Conservation (phyloP, 1,140 invertebrate species). For the Bombyx mandarina region DNA sequence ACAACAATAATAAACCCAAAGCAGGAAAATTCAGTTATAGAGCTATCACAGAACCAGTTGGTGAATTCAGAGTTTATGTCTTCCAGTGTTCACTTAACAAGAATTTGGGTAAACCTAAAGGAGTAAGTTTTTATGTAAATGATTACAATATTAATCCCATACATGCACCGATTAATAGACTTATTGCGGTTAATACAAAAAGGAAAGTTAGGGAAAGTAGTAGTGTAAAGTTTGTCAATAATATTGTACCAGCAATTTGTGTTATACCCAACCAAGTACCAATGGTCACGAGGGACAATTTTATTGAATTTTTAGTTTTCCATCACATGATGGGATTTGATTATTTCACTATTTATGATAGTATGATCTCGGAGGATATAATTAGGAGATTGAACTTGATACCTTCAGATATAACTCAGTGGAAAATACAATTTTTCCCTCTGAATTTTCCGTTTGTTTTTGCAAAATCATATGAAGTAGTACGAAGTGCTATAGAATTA, state of each 20-base stretch:
- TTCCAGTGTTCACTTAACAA: conserved; percentile 65
- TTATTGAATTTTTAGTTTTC: conserved; percentile 73
- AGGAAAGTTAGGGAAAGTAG: conserved; percentile 32
- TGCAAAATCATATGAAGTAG: conserved; percentile 57
- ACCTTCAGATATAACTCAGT: conserved; percentile 66
- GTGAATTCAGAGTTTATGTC: conserved; percentile 55
- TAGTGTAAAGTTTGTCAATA: conserved; percentile 64
- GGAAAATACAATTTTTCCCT: conserved; percentile 69
- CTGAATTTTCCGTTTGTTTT: conserved; percentile 70
- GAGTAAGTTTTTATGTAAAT: conserved; percentile 69
- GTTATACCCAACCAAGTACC: conserved; percentile 67
- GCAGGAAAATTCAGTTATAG: conserved; percentile 67
- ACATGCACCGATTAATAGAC: conserved; percentile 65
- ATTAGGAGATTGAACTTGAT: conserved; percentile 67
- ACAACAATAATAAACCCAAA: conserved; percentile 66
- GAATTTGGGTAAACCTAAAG: conserved; percentile 63
- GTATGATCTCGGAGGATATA: conserved; percentile 70
- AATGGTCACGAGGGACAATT: conserved; percentile 61
- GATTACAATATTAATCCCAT: conserved; percentile 63
- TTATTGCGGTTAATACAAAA: conserved; percentile 60
- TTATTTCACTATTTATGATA: conserved; percentile 72
- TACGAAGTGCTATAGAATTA: conserved; percentile 71
- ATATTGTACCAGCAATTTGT: conserved; percentile 68
- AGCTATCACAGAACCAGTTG: conserved; percentile 39
- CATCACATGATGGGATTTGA: conserved; percentile 72